Evolutionary conservation across 2,113 vertebrate genomes (phyloP).

Genomic region (Nycticryphes semicollaris): DNA sequence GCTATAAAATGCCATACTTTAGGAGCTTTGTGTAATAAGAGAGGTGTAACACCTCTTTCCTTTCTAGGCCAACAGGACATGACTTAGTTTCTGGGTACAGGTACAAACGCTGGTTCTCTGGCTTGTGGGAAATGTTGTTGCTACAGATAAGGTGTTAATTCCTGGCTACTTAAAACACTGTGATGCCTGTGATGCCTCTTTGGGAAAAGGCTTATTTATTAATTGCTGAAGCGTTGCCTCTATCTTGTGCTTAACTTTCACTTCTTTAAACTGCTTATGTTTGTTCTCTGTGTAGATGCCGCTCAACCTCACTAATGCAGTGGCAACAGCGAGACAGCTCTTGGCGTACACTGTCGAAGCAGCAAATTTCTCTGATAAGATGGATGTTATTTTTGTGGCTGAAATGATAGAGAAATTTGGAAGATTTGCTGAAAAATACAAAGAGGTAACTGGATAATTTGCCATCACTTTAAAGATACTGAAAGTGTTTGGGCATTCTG

Average conservation of each 20-base stretch:
- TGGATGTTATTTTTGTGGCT: slow-evolving; percentile 97
- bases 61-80: background rate
- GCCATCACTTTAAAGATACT: background rate
- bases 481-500: background rate
- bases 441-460: slow-evolving; percentile 83
- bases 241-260: background rate
- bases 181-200: background rate
- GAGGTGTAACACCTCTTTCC: background rate
- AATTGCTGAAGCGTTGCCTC: background rate
- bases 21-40: background rate
- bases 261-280: background rate
- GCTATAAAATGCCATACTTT: background rate
- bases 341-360: slow-evolving; percentile 92
- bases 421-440: slow-evolving; percentile 94
- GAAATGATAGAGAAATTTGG: slow-evolving; percentile 99
- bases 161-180: background rate
- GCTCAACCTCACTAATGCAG: slow-evolving; percentile 92
- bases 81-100: background rate
- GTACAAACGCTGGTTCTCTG: background rate
- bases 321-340: slow-evolving; percentile 88
- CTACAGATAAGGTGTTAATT: background rate
- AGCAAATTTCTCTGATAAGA: slow-evolving; percentile 97
- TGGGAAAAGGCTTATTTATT: background rate
- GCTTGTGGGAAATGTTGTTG: background rate
- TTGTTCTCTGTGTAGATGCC: slow-evolving; percentile 83